Evolutionary conservation across 1,140 invertebrate species (phyloP), one percentile per base, ranked within the genome.

Genomic region (Phymastichus coffea): DNA sequence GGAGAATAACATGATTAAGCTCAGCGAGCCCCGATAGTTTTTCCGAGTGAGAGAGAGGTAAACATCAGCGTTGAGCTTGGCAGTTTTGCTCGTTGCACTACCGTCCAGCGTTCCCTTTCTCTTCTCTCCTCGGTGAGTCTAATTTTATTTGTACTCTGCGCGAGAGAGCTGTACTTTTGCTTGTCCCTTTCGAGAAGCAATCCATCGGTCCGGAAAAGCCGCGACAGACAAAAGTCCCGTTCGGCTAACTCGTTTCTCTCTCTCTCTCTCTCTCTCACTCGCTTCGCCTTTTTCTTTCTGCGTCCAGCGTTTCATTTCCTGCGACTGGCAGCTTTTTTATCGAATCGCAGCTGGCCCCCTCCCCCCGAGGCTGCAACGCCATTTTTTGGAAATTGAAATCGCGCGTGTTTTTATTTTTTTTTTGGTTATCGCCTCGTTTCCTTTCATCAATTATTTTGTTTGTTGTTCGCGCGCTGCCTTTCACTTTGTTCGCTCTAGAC

Each of bases 301-400:
- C 6, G 41, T 46, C 53, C 41, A 26, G 53, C 23, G 30, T 57
- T 48, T 57, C 55, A 57, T 57, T 57, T 57, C 55, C 55, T 57
- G 55, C 46, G 44, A 40, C 44, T 57, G 55, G 55, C 55, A 57
- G 55, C 43, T 56, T 56, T n/a, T 47, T 47, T 56, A 56, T 56
- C 54, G 54, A 47, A 56, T 56, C 28, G 54, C 30, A n/a, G n/a
- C n/a, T n/a, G n/a, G n/a, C n/a, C n/a, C n/a, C n/a, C n/a, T n/a
- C 43, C 46, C 14, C 17, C 22, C 38, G 41, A 6, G 12, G 12
- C 6, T 33, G 28, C 28, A 33, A 33, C 12, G 6, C 12, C 12
- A 7, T 33, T 49, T 52, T 54, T 54, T 41, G 28, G 44, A 57
- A 57, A 57, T 57, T 57, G 55, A 49, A 49, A 57, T 4, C 23